Base-by-base conservation (phyloP, 2,888 invertebrate genomes). In the Cryptocheilus praepositus region DNA sequence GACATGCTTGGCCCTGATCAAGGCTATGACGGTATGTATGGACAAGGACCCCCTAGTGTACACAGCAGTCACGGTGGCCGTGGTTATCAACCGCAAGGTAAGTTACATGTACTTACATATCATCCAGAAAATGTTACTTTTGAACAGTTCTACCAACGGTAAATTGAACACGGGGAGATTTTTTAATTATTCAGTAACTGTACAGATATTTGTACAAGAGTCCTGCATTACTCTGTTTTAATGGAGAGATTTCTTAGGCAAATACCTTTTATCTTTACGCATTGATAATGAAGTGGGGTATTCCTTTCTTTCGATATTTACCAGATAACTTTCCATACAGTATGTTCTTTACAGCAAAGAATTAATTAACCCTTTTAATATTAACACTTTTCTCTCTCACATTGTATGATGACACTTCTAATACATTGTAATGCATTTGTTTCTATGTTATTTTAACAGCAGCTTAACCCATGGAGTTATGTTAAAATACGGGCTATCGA, bases 1-100 rank as follows among this genome's bases (percentile, higher is more conserved):
- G 97, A 96, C 90, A 95, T 96, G 93, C 93, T 95, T 90, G 94
- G 94, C 88, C 95, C 96, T 85, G 97, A 97, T 89, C 96, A 96
- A 91, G 94, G 95, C 87, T 97, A 96, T 91, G 97, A 97, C 89
- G 95, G 95, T 89, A 93, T 96, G 92, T 97, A 97, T 90, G 95
- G 95, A 87, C 96, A 96, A 89, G 95, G 96, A 88, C 96, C 96
- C 82, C 96, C 96, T 83, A 94, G 94, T 89, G 94, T 95, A 88
- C 94, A 94, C 90, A 94, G 94, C 91, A 93, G 93, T 86, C 94
- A 94, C 63, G 93, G 93, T 84, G 93, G 93, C 85, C 92, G 94
- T 87, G 92, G 92, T 83, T 96, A 95, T 91, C 95, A 95, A 87
- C 95, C 95, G 80, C 94, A 94, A 95, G 96, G 95, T 96, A 94